A percentile compares a stretch with the other conserved stretches of the same genome.
Evolutionary conservation across 2,797 vertebrate genomes (phyloP).

Genomic region (Ctenopoma multispine): DNA sequence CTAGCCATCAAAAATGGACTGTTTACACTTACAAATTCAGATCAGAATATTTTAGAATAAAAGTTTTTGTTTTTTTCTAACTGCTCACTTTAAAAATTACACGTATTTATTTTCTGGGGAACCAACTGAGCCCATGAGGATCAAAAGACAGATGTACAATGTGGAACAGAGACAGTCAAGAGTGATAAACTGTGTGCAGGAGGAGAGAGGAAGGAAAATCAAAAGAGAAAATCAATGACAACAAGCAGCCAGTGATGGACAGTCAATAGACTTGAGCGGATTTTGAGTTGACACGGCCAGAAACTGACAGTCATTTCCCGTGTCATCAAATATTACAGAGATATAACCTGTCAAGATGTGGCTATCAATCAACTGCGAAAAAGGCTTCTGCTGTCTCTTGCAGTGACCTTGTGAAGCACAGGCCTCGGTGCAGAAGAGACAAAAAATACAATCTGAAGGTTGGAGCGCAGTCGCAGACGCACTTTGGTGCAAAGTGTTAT

Average conservation of each 20-base stretch:
- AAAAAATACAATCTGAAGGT: constrained; percentile 62
- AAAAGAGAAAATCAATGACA: constrained; percentile 58
- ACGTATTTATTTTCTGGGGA: constrained; percentile 37
- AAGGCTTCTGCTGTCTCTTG: constrained; percentile 38
- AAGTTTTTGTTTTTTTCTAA: background rate
- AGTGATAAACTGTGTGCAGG: constrained; percentile 26
- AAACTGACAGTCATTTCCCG: constrained; percentile 48
- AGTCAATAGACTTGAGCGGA: constrained; percentile 56
- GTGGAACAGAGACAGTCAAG: constrained; percentile 11
- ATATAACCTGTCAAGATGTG: constrained; percentile 52
- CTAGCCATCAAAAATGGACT: background rate
- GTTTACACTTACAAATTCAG: too few species aligned
- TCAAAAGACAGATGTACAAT: constrained; percentile 10
- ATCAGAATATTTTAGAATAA: constrained; percentile 30
- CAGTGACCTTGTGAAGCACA: constrained; percentile 48
- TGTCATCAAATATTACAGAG: constrained; percentile 56
- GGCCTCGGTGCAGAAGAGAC: constrained; percentile 43
- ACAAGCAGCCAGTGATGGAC: constrained; percentile 51
- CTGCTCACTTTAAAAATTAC: constrained; percentile 10
- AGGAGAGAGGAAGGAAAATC: constrained; percentile 35
- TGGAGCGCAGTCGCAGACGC: constrained; percentile 46
- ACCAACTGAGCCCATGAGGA: constrained; percentile 7
- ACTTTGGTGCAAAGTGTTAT: constrained; percentile 68
- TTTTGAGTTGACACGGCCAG: constrained; percentile 34
- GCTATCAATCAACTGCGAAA: constrained; percentile 50